Evolutionary conservation across 92 coral and sea anemone species (phyloP), one percentile per base, ranked within the genome.

Genomic region (Anthopleura xanthogrammica): DNA sequence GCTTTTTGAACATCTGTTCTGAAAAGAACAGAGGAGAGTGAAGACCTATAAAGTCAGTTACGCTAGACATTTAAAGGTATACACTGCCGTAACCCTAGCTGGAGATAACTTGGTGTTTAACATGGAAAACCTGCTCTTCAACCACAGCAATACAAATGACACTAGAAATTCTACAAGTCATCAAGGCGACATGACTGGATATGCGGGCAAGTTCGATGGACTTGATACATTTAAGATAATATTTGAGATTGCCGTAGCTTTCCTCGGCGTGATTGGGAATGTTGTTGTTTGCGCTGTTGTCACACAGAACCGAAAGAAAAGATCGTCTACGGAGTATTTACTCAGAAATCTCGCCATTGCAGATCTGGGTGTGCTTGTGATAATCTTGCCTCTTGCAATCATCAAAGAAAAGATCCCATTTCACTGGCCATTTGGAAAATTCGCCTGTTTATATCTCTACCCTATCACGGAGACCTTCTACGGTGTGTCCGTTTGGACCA

Each of bases 231-330:
- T 71, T 77, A 71, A 82, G 39, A 57, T 86, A 12, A 13, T 80
- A 19, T 36, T 89, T 8, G 80, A 82, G 75, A 64, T 78, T 3
- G 20, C 41, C 24, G n/a, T 89, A 5, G 89, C 89, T 0, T 41
- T 89, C 3, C 57, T 86, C 39, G 92, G 92, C 7, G 66, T 89
- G 23, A n/a, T 87, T 75, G 92, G 92, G 48, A 89, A 89, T 48
- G 16, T 89, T 1, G 64, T 80, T 5, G 92, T 89, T 1, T 85
- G 87, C 23, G 78, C 74, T 77, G 86, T 81, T 1, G 62, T 86
- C 12, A 82, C 76, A 5, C 71, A 83, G 5, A 80, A 85, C 24
- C 82, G 83, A 46, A 73, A 82, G 20, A 77, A 56, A 16, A 76
- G 72, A 22, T 85, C 89, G 1, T 83, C 85, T 1, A 84, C 84